Evolutionary conservation across 2,888 invertebrate species (phyloP).

Genomic region (Eupithecia centaureata): DNA sequence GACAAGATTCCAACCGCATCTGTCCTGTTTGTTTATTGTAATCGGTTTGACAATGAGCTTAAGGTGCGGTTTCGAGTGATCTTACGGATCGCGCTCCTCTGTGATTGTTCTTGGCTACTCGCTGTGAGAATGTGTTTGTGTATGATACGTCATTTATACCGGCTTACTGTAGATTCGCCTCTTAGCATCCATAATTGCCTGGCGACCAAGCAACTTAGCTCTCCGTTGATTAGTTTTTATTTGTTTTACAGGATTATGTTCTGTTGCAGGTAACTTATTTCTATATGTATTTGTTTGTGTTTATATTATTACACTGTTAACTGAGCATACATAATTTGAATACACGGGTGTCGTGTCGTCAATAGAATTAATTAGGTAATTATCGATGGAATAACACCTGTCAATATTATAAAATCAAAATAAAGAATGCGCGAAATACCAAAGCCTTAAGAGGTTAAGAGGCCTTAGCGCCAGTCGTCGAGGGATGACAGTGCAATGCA

Average conservation of each 20-base stretch:
- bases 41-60: slow-evolving; percentile 84
- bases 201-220: slow-evolving; percentile 75
- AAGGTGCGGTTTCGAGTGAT: slow-evolving; percentile 84
- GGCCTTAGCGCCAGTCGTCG: slow-evolving; percentile 30
- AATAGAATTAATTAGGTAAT: neutral
- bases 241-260: slow-evolving; percentile 46
- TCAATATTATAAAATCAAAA: neutral
- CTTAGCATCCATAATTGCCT: slow-evolving; percentile 81
- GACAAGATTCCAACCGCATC: slow-evolving; percentile 85
- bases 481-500: slow-evolving; percentile 68
- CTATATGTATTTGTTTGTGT: slow-evolving; percentile 7
- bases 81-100: slow-evolving; percentile 71
- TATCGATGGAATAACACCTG: neutral
- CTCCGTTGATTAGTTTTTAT: slow-evolving; percentile 68
- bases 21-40: slow-evolving; percentile 84
- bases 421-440: slow-evolving; percentile 7
- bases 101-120: slow-evolving; percentile 77
- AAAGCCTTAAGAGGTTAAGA: too few species aligned
- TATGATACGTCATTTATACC: slow-evolving; percentile 82
- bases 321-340: neutral
- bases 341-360: neutral
- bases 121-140: slow-evolving; percentile 75
- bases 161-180: slow-evolving; percentile 81
- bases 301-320: slow-evolving; percentile 10
- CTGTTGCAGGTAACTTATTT: slow-evolving; percentile 20